Evolutionary conservation across 1,140 invertebrate genomes (phyloP), one percentile per base, ranked within the genome.

Genomic region (Drosophila subobscura): DNA sequence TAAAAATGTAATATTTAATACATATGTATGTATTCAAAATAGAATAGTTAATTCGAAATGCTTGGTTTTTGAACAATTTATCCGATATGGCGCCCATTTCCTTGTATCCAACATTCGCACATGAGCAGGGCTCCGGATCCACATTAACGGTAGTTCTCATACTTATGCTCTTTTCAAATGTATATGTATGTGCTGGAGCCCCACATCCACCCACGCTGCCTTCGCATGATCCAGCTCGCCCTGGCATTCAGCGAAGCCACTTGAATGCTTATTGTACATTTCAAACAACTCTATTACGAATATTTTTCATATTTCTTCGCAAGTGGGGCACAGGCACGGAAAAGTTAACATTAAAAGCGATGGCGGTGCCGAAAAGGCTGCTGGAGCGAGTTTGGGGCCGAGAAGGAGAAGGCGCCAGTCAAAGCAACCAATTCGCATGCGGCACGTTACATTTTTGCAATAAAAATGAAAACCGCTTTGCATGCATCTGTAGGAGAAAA

Each of bases 221-320:
- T 8, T 37, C 53, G 22, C 42, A 44, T 25, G 41, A n/a, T 27
- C 61, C 59, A 25, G 16, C 51, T 46, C 37, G 54, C 42, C 42
- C 56, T 60, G 77, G 63, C 55, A 68, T 78, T 76, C 49, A 56
- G 66, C 60, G 80, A 78, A 86, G 81, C 81, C 77, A 85, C 81
- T 85, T 85, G 81, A 86, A 81, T 75, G 78, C 83, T 86, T 86
- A 88, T 88, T 89, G 78, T 88, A 88, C 83, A 88, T 88, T 88
- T 88, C 83, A 88, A 88, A 88, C 83, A 88, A 88, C 83, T 88
- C 83, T 88, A 88, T 88, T 88, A 88, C 83, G 83, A 88, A 88
- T 88, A 88, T 89, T 84, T 89, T 85, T 85, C 85, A 86, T 84
- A 81, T 85, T 89, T 63, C 60, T 60, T 77, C 58, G 72, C 79